These are phyloP conservation scores for Epinephelus fuscoguttatus DNA, from an alignment of 2,113 vertebrate genomes.

Conservation along the genomic window DNA sequence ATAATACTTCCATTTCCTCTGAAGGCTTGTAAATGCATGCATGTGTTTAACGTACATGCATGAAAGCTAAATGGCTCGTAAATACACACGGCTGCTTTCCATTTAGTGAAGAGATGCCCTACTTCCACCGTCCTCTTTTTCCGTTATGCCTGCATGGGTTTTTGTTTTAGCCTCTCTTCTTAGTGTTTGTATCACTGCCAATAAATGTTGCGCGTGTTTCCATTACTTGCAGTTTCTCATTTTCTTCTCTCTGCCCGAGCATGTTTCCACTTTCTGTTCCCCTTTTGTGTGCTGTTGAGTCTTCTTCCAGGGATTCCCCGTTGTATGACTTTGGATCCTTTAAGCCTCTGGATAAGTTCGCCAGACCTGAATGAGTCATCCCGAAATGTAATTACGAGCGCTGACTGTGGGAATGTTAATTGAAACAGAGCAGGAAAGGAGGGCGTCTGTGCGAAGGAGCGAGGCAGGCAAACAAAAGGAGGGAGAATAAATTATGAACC, in stretches of 20 bases:
- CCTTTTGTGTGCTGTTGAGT: background rate
- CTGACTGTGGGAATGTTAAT: constrained; percentile 28
- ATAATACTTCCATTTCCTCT: constrained; percentile 29
- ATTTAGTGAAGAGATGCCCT: background rate
- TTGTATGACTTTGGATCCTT: constrained; percentile 16
- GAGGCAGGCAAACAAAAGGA: constrained; percentile 25
- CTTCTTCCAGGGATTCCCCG: constrained; percentile 6
- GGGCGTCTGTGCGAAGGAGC: background rate
- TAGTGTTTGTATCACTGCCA: background rate
- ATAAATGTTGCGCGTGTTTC: background rate
- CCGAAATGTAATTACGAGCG: constrained; percentile 31
- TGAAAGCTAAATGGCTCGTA: constrained; percentile 8
- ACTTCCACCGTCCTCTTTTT: background rate
- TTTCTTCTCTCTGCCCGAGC: background rate
- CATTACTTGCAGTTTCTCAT: constrained; percentile 20
- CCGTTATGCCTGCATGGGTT: background rate
- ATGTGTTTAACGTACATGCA: constrained; percentile 15
- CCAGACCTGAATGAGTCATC: constrained; percentile 58
- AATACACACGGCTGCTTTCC: background rate
- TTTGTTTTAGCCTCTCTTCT: background rate
- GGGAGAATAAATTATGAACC: constrained; percentile 41
- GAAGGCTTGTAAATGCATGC: background rate
- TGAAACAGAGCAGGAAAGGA: background rate
- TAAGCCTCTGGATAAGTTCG: constrained; percentile 38
- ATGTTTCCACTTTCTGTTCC: constrained; percentile 3